Conservation (phyloP, 2,113 vertebrate genomes). For the Lycaon pictus region DNA sequence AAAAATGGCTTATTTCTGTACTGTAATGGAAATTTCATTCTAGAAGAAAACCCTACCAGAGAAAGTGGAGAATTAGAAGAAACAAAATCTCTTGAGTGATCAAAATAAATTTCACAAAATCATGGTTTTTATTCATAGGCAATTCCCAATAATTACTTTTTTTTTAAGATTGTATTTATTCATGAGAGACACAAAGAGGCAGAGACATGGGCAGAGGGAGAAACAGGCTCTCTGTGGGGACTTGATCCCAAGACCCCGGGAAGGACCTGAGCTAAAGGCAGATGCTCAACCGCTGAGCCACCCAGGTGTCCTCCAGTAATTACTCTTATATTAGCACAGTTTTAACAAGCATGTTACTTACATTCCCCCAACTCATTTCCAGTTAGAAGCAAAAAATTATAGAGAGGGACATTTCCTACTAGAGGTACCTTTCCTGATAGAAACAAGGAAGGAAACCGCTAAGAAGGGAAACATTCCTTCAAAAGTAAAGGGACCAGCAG, state of each 20-base stretch:
- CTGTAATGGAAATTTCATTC: not conserved
- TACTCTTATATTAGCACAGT: not conserved
- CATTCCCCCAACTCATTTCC: not conserved
- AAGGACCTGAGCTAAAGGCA: too few relatives aligned
- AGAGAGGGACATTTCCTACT: not conserved
- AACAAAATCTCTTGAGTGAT: not conserved
- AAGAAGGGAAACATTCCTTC: not conserved
- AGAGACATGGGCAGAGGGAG: too few relatives aligned
- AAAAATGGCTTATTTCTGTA: not conserved
- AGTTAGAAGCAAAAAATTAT: not conserved
- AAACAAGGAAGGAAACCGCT: not conserved
- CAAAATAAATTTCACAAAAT: conserved; percentile 35
- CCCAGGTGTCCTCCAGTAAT: not conserved
- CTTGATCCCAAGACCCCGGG: too few relatives aligned
- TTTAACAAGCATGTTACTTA: not conserved
- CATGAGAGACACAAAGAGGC: too few relatives aligned
- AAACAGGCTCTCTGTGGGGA: too few relatives aligned
- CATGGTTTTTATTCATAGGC: not conserved
- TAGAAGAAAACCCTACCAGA: conserved; percentile 11
- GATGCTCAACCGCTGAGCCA: too few relatives aligned
- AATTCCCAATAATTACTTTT: not conserved
- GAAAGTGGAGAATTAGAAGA: not conserved
- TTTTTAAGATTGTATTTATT: too few relatives aligned
- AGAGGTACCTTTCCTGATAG: not conserved
- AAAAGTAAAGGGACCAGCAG: not conserved